Conservation (phyloP, 2,113 vertebrate species). For the Bostrychus sinensis region DNA sequence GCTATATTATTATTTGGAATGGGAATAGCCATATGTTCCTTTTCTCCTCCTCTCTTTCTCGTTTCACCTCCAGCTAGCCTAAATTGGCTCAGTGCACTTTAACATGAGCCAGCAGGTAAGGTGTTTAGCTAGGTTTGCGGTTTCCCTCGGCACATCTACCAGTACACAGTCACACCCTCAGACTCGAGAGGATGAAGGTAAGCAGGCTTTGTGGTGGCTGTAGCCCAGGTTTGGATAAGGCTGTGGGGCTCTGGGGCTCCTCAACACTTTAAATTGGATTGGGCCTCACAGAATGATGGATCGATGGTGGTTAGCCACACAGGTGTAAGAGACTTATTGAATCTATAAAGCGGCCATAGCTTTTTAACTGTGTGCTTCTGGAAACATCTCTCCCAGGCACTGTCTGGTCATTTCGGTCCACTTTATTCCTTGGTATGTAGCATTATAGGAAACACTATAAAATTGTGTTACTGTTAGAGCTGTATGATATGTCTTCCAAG, state of each 20-base stretch:
- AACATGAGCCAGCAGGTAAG: conserved; percentile 70
- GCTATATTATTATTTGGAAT: background rate
- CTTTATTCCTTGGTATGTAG: conserved; percentile 15
- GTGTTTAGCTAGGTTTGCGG: conserved; percentile 68
- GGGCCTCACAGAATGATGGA: conserved; percentile 73
- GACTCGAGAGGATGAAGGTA: conserved; percentile 72
- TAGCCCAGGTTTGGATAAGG: conserved; percentile 74
- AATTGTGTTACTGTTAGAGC: background rate
- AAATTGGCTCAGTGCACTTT: conserved; percentile 57
- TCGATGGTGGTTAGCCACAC: conserved; percentile 73
- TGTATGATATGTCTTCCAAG: background rate
- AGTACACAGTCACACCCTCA: conserved; percentile 54
- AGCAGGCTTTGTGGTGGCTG: conserved; percentile 73
- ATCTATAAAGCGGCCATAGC: conserved; percentile 69
- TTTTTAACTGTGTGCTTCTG: conserved; percentile 66
- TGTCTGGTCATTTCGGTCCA: conserved; percentile 51
- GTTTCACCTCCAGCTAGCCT: conserved; percentile 23
- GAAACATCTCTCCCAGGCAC: conserved; percentile 63
- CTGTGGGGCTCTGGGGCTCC: conserved; percentile 66
- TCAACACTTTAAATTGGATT: conserved; percentile 74
- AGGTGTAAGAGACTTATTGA: conserved; percentile 75
- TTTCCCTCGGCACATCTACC: conserved; percentile 45
- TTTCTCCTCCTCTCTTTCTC: conserved; percentile 25
- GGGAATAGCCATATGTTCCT: background rate
- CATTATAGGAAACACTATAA: background rate